These are phyloP conservation scores for Charina bottae DNA, from an alignment of 2,113 vertebrate species.

Conservation along the genomic window DNA sequence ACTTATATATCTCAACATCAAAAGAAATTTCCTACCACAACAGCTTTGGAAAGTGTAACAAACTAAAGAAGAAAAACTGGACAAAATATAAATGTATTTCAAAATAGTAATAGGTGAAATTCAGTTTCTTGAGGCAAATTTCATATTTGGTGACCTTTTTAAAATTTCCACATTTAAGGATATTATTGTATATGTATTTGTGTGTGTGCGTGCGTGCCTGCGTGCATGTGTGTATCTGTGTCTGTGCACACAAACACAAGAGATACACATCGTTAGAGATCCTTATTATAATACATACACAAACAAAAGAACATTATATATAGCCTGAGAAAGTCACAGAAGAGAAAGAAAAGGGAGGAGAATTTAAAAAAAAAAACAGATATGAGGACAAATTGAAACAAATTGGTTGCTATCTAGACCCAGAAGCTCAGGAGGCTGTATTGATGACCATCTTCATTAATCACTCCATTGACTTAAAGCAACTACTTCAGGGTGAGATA, in stretches of 20 bases:
- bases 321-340: background rate
- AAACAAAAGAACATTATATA: background rate
- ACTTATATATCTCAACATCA: background rate
- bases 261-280: slow-evolving; percentile 22
- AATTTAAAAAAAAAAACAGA: background rate
- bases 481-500: slow-evolving; percentile 34
- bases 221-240: no score
- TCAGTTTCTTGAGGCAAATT: background rate
- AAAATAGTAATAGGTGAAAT: background rate
- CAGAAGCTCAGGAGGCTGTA: slow-evolving; percentile 11
- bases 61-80: no score
- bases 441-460: slow-evolving; percentile 28
- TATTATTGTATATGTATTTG: background rate
- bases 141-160: background rate
- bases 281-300: background rate
- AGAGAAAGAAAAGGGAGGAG: background rate
- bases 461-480: slow-evolving; percentile 30
- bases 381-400: slow-evolving; percentile 11
- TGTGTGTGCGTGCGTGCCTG: no score
- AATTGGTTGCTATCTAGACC: background rate
- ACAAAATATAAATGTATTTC: background rate
- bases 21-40: background rate
- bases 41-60: background rate
- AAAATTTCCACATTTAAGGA: background rate
- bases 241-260: no score